These are phyloP conservation scores for Pseudopleuronectes americanus DNA, from an alignment of 2,797 vertebrate species.

Conservation along the genomic window DNA sequence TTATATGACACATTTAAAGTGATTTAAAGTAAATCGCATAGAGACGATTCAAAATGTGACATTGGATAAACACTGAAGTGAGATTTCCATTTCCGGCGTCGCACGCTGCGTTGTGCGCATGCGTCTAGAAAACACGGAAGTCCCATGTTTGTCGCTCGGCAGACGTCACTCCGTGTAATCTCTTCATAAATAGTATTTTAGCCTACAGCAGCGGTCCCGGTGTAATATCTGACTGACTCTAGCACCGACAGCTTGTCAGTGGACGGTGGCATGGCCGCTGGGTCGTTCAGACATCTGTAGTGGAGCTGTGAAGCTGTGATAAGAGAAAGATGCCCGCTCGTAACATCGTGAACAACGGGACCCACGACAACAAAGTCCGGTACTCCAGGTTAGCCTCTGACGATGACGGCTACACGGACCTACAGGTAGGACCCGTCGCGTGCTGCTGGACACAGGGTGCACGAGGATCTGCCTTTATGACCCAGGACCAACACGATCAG, in stretches of 20 bases:
- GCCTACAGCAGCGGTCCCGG: not conserved
- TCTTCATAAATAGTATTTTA: not conserved
- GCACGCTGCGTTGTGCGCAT: constrained; percentile 28
- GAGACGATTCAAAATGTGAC: too few relatives aligned
- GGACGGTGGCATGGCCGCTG: not conserved
- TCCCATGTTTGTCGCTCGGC: too few relatives aligned
- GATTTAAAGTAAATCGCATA: too few relatives aligned
- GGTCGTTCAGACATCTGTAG: constrained; percentile 11
- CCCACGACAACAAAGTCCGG: constrained; percentile 88
- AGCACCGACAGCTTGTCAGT: too few relatives aligned
- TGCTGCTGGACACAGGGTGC: too few relatives aligned
- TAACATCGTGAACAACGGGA: constrained; percentile 82
- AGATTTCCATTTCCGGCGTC: too few relatives aligned
- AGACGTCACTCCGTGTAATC: too few relatives aligned
- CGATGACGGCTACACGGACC: constrained; percentile 95
- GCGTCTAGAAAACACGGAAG: constrained; percentile 65
- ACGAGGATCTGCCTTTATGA: too few relatives aligned
- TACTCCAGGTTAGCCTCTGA: constrained; percentile 92
- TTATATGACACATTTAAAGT: too few relatives aligned
- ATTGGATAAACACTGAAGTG: too few relatives aligned
- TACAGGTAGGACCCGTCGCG: constrained; percentile 84
- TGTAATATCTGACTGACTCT: not conserved
- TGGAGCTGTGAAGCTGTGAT: constrained; percentile 6
- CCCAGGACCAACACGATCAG: too few relatives aligned
- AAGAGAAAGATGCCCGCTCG: constrained; percentile 88